Conservation (phyloP, 2,888 invertebrate genomes). For the Leptarthrus brevirostris region DNA sequence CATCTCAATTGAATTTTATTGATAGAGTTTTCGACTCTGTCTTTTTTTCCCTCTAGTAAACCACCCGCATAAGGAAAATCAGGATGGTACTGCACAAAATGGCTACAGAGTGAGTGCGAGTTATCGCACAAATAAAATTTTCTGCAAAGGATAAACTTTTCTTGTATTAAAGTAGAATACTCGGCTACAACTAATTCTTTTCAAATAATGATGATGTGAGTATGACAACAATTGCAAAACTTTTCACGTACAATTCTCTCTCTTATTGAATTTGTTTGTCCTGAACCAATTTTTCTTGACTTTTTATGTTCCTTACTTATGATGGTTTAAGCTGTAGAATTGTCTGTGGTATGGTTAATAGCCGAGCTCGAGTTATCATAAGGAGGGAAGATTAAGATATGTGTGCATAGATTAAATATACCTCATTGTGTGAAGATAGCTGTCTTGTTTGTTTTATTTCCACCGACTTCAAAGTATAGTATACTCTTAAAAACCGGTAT, state of each 20-base stretch:
- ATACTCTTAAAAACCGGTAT: too few relatives aligned
- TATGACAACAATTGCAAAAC: slow-evolving; percentile 39
- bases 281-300: too few relatives aligned
- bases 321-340: too few relatives aligned
- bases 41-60: slow-evolving; percentile 8
- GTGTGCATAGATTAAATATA: too few relatives aligned
- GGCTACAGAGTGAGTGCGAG: slow-evolving; percentile 28
- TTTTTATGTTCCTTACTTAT: too few relatives aligned
- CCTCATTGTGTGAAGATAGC: too few relatives aligned
- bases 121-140: slow-evolving; percentile 47
- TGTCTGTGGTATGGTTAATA: too few relatives aligned
- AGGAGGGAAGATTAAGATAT: too few relatives aligned
- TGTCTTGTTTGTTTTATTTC: too few relatives aligned
- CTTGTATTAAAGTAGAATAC: slow-evolving; percentile 19
- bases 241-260: slow-evolving; percentile 3
- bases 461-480: too few relatives aligned
- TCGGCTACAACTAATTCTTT: slow-evolving; percentile 34
- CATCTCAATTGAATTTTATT: slow-evolving; percentile 48
- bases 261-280: background rate
- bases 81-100: slow-evolving; percentile 37
- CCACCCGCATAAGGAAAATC: slow-evolving; percentile 38
- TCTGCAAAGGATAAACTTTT: slow-evolving; percentile 37
- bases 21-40: slow-evolving; percentile 43
- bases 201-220: slow-evolving; percentile 25
- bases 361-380: too few relatives aligned